Base-by-base conservation (phyloP, 2,888 invertebrate species). In the Aleiodes leptofemur region DNA sequence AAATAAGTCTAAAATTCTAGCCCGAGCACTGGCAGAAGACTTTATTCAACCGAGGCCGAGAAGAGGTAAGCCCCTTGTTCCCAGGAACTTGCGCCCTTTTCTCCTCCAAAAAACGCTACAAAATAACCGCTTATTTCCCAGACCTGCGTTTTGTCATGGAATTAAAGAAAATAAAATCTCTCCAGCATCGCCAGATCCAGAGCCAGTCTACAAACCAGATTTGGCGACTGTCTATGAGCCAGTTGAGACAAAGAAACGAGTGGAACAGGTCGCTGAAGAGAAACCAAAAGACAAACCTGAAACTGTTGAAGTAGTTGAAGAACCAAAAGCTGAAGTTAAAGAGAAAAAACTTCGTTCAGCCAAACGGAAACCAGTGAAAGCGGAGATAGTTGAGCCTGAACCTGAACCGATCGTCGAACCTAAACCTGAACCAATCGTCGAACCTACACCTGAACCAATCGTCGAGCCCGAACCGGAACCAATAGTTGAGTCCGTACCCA, bases 21-120 rank as follows among this genome's bases (percentile, higher is more conserved):
- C 86, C 74, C 86, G 87, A 72, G 87, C 88, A 51, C 80, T 86
- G 83, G 83, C 77, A 51, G 72, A 77, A 59, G 80, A 79, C 8
- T 69, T 64, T n/a, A 68, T 76, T 73, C 69, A 7, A 51, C 69
- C 50, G 56, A 55, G 69, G 38, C 78, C 74, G 6, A 76, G 73
- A 71, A 80, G 69, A 79, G 80, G 80, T 81, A 72, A 68, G 68
- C 14, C 13, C 6, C 8, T 31, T 51, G 13, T 29, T 31, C 57
- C 74, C 23, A 43, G 43, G 50, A 74, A 70, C 61, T 69, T 4
- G 55, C 73, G 56, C 76, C 66, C 66, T 50, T 64, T 5, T 53
- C n/a, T 31, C 80, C 78, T 23, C 61, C 76, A 2, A 81, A 77
- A 23, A 73, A 43, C 71, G 11, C 16, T 69, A 16, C 0, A 73